These are phyloP conservation scores for Cephus nigrinus DNA, from an alignment of 2,888 invertebrate genomes.

Conservation along the genomic window DNA sequence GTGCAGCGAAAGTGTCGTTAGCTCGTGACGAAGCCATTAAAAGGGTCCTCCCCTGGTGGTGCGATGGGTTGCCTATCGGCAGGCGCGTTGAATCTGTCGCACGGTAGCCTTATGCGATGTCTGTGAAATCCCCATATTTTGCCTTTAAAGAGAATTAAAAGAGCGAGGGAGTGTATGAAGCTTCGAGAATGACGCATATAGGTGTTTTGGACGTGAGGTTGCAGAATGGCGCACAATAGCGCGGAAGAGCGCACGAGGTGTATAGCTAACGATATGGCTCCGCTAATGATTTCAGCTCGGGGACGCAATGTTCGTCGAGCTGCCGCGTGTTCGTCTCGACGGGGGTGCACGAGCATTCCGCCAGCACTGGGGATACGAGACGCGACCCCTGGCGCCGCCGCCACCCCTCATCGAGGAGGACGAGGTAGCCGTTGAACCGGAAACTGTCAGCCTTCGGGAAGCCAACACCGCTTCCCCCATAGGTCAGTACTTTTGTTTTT, in stretches of 20 bases:
- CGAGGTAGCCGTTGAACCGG: slow-evolving; percentile 72
- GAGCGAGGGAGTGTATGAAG: background rate
- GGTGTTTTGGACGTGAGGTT: background rate
- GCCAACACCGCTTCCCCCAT: slow-evolving; percentile 69
- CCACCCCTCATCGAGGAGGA: slow-evolving; percentile 78
- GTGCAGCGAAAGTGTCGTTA: slow-evolving; percentile 4
- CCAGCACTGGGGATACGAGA: slow-evolving; percentile 73
- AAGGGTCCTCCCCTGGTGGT: background rate
- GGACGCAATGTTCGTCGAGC: slow-evolving; percentile 70
- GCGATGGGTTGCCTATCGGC: background rate
- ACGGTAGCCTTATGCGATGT: background rate
- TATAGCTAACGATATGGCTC: background rate
- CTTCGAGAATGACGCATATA: background rate
- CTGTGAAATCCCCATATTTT: background rate
- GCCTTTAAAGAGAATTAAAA: background rate
- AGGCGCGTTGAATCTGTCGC: background rate
- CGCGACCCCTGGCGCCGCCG: slow-evolving; percentile 73
- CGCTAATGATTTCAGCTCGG: slow-evolving; percentile 64
- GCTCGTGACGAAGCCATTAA: background rate
- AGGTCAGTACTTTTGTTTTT: slow-evolving; percentile 68
- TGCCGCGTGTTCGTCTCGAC: slow-evolving; percentile 78
- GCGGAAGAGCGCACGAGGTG: background rate
- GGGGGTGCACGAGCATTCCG: slow-evolving; percentile 74
- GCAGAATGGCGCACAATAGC: background rate
- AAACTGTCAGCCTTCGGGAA: slow-evolving; percentile 75